These are phyloP conservation scores for Armadillidium nasatum DNA, from an alignment of 1,140 invertebrate genomes.

Conservation along the genomic window DNA sequence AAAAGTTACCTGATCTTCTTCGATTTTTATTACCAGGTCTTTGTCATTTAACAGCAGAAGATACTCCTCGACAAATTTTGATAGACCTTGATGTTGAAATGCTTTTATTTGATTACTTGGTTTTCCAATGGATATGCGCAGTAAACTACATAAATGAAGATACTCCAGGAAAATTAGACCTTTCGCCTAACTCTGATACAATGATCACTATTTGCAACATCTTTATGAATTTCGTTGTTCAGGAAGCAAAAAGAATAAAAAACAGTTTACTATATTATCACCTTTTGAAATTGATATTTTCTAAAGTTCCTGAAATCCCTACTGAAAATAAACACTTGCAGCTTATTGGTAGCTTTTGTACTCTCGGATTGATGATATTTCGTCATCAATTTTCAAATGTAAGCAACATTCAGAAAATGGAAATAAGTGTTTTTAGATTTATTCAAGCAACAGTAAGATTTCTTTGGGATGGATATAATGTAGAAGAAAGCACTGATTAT, in stretches of 20 bases:
- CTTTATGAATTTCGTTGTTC: constrained; percentile 84
- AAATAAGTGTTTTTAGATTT: constrained; percentile 70
- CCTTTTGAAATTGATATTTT: constrained; percentile 78
- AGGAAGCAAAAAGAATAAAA: constrained; percentile 75
- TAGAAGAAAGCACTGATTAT: constrained; percentile 72
- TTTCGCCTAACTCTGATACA: constrained; percentile 46
- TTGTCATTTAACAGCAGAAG: constrained; percentile 85
- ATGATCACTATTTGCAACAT: constrained; percentile 84
- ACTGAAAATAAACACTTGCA: constrained; percentile 75
- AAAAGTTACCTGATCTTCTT: constrained; percentile 63
- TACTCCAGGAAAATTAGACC: not conserved
- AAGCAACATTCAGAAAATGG: constrained; percentile 62
- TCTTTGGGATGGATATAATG: constrained; percentile 84
- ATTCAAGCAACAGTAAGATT: constrained; percentile 82
- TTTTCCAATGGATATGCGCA: constrained; percentile 33
- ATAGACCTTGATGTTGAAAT: constrained; percentile 57
- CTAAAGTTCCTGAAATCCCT: constrained; percentile 70
- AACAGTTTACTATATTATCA: constrained; percentile 68
- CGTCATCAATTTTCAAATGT: constrained; percentile 71
- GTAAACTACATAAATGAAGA: not conserved
- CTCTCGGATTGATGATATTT: constrained; percentile 73
- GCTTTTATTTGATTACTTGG: constrained; percentile 47
- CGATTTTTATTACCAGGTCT: constrained; percentile 76
- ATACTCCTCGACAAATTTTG: constrained; percentile 73
- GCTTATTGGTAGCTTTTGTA: constrained; percentile 74